Percentiles rank a stretch among this genome's conserved stretches.
Evolutionary conservation across 2,113 vertebrate species (phyloP).

Genomic region (Hymenochirus boettgeri): DNA sequence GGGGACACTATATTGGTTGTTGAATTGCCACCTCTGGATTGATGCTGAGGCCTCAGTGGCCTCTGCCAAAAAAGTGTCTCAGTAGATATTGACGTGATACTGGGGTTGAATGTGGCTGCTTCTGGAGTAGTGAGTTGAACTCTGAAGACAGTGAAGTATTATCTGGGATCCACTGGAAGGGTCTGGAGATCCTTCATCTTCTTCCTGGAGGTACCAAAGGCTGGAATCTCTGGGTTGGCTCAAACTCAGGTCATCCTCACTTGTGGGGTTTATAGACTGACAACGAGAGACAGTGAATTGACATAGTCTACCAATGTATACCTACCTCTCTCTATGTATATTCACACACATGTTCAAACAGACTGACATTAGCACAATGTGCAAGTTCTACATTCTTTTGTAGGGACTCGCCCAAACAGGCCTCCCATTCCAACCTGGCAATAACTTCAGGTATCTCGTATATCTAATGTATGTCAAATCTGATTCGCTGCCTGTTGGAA

Average conservation of each 20-base stretch:
- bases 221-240: slow-evolving; percentile 14
- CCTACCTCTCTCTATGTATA: too few species aligned
- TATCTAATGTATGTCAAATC: not conserved
- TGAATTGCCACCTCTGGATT: too few species aligned
- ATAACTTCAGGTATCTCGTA: too few species aligned
- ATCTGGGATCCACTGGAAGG: not conserved
- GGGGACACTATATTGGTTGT: not conserved
- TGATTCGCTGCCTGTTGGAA: not conserved
- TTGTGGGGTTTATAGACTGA: slow-evolving; percentile 23
- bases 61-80: slow-evolving; percentile 48
- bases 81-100: slow-evolving; percentile 12
- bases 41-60: too few species aligned
- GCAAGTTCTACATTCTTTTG: not conserved
- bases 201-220: slow-evolving; percentile 19
- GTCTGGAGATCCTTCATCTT: slow-evolving; percentile 1
- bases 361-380: too few species aligned
- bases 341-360: too few species aligned
- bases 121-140: too few species aligned
- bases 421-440: not conserved
- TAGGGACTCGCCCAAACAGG: not conserved
- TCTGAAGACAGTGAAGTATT: not conserved
- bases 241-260: slow-evolving; percentile 34
- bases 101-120: too few species aligned
- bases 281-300: slow-evolving; percentile 1
- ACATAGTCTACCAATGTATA: too few species aligned